Evolutionary conservation across 37 sponge, comb jelly and placozoan genomes (phyloP), one percentile per base, ranked within the genome.

Genomic region (Cliona cf. orientalis): DNA sequence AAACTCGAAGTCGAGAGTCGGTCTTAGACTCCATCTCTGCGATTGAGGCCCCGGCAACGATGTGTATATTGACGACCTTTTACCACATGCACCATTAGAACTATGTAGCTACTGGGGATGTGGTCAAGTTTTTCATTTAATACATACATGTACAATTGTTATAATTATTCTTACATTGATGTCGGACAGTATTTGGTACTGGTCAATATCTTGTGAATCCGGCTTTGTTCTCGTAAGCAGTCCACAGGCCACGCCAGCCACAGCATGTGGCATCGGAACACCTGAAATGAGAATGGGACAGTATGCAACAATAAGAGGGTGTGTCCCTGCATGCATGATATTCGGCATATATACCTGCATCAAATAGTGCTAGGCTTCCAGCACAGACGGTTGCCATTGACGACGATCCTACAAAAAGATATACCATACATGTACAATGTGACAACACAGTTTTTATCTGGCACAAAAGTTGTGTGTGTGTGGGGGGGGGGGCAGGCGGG

Each of bases 301-400:
- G 44, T 34, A 21, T 36, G 61, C 76, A 35, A 58, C 41, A 75
- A 11, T 32, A 5, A 29, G 3, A 29, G 38, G 12, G 55, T 9
- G 4, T 7, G 14, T 40, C 29, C 69, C 5, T 59, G 23, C 66
- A 33, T 36, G 5, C 72, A 31, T 66, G 25, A 21, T 6, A 22
- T 46, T 70, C 25, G 9, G 31, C 9, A 23, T 19, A 3, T 44
- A 69, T 25, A 87, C 88, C 95, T 44, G 92, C 92, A 83, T 94
- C 95, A 69, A 80, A 81, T 53, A 94, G 65, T 39, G 95, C 95
- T 38, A 94, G 80, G 43, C 92, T 91, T 25, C 82, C 88, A 1
- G 81, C 95, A 73, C 95, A 94, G 34, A 91, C 82, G 29, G 92
- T 78, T 19, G 95, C 92, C 92, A 94, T 94, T 22, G 95, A 94